Conservation (phyloP, 2,113 vertebrate species). For the Loxodonta africana region DNA sequence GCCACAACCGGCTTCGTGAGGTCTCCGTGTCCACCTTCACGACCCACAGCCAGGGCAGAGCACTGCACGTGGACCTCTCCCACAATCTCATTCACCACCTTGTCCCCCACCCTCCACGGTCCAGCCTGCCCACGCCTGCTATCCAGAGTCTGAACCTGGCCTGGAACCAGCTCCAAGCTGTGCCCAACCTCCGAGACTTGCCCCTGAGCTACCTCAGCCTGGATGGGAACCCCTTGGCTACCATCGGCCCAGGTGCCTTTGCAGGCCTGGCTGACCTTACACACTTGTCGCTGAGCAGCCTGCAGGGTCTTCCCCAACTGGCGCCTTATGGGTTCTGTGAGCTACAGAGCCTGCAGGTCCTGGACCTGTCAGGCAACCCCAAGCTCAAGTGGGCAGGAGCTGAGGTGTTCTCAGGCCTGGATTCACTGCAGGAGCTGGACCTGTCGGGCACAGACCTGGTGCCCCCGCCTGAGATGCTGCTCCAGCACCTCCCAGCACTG, state of each 20-base stretch:
- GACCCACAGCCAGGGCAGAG: slow-evolving; percentile 91
- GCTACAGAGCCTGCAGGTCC: slow-evolving; percentile 92
- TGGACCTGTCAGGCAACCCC: slow-evolving; percentile 95
- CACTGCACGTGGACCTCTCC: slow-evolving; percentile 94
- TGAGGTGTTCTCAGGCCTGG: slow-evolving; percentile 91
- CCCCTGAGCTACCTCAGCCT: slow-evolving; percentile 94
- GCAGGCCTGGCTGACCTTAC: slow-evolving; percentile 91
- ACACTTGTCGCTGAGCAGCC: slow-evolving; percentile 93
- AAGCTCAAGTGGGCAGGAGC: slow-evolving; percentile 88
- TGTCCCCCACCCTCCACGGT: slow-evolving; percentile 63
- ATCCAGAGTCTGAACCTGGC: slow-evolving; percentile 95
- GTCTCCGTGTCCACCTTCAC: slow-evolving; percentile 91
- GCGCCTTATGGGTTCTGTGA: slow-evolving; percentile 90
- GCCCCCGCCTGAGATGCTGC: slow-evolving; percentile 90
- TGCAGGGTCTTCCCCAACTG: slow-evolving; percentile 88
- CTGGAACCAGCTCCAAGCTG: slow-evolving; percentile 89
- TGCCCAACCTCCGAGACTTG: slow-evolving; percentile 91
- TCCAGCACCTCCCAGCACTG: slow-evolving; percentile 93
- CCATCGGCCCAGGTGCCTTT: slow-evolving; percentile 90
- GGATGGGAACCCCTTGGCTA: slow-evolving; percentile 92
- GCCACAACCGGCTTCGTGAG: slow-evolving; percentile 93
- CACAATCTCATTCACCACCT: slow-evolving; percentile 91
- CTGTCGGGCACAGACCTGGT: slow-evolving; percentile 91
- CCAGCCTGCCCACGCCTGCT: slow-evolving; percentile 79
- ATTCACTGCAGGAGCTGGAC: slow-evolving; percentile 95